Conservation (phyloP, 2,113 vertebrate species). For the Drymodes brunneopygia region DNA sequence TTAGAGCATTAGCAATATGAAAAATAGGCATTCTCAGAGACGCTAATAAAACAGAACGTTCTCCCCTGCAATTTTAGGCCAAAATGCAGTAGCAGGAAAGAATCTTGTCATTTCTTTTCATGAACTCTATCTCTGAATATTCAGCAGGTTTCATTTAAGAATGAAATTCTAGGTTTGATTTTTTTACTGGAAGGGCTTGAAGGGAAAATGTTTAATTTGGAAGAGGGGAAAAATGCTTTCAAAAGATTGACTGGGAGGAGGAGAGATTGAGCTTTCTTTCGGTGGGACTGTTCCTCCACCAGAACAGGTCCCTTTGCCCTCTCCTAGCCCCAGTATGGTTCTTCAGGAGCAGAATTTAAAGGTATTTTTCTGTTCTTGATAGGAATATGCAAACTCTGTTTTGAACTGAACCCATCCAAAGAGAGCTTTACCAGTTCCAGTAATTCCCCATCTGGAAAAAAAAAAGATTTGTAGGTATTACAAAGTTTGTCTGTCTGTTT, state of each 20-base stretch:
- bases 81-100: background rate
- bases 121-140: fast-evolving
- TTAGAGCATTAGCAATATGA: background rate
- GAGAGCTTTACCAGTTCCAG: background rate
- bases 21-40: background rate
- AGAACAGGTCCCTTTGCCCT: background rate
- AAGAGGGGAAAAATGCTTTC: background rate
- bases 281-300: background rate
- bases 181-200: background rate
- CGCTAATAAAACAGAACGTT: background rate
- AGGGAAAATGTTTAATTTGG: background rate
- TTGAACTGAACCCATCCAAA: background rate
- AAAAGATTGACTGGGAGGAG: background rate
- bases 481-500: background rate
- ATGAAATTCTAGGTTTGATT: background rate
- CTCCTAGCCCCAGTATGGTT: fast-evolving
- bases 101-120: background rate
- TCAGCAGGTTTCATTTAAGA: background rate
- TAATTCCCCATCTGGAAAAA: background rate
- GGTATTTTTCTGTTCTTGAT: background rate
- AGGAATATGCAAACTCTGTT: background rate
- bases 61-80: background rate
- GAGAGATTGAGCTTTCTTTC: background rate
- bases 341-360: background rate
- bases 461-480: background rate